phyloP scores from a whole-genome alignment of 2,113 vertebrate genomes.

The Sturnus vulgaris region DNA sequence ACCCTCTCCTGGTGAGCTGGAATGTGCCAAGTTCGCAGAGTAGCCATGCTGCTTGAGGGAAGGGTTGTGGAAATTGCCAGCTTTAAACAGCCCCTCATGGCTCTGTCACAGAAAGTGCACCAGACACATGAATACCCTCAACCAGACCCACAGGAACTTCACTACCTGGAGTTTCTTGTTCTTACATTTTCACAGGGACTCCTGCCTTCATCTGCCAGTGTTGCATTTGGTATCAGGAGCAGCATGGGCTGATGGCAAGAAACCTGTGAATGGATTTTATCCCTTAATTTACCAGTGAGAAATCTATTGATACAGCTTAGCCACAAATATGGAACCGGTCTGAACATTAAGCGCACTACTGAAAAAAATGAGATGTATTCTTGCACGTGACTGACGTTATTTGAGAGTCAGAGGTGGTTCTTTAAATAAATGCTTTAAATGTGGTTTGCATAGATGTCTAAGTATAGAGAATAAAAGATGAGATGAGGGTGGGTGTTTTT shows the following conservation, averaged over 20 bases:
- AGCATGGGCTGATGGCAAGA: not conserved
- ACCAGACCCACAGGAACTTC: not conserved
- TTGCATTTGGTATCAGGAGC: not conserved
- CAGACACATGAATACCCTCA: not conserved
- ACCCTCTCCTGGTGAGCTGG: not conserved
- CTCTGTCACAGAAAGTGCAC: not conserved
- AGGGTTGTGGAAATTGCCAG: not conserved
- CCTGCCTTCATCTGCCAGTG: not conserved
- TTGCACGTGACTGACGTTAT: not conserved
- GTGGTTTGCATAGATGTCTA: not conserved
- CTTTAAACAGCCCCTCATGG: not conserved
- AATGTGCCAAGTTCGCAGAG: not conserved
- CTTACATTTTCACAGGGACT: not conserved
- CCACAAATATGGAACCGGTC: not conserved
- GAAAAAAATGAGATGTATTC: not conserved
- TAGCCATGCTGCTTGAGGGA: not conserved
- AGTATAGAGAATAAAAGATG: not conserved
- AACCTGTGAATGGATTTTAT: not conserved
- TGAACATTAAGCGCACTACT: not conserved
- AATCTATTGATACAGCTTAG: not conserved
- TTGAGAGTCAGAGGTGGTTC: not conserved
- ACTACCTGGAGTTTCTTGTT: not conserved
- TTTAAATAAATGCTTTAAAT: not conserved
- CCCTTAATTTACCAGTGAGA: not conserved
- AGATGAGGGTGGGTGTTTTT: not conserved